Base-by-base conservation (phyloP, 30 jellyfish, hydroid and myxozoan genomes). In the Cassiopea xamachana region DNA sequence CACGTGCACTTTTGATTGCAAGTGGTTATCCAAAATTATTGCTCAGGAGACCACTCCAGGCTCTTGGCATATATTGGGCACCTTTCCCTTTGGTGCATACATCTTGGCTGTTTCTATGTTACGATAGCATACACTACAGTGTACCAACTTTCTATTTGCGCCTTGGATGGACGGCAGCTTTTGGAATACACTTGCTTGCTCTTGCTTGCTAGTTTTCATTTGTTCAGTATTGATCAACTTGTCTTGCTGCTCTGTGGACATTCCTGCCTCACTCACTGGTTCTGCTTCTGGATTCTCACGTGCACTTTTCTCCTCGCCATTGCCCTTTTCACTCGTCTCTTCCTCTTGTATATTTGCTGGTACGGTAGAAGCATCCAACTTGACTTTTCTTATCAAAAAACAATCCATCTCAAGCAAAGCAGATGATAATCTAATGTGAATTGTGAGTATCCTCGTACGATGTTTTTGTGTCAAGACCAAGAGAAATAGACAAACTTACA, bases 41-140 rank as follows among this genome's bases (percentile, higher is more conserved):
- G 83, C 58, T 18, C 83, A 61, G 83, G 83, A 74, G 58, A 74
- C 83, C 58, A 74, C 83, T 74, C 83, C 83, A 18, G 39, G 83
- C 83, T 74, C 83, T 74, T 69, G 78, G 48, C 48, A 69, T 69
- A 69, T 69, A 17, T 69, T 0, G 7, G 78, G 78, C 78, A 69
- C 78, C 78, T 69, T 69, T 69, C 78, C 78, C 48, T 69, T 69
- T 69, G 78, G 48, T 14, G 78, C 78, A 69, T 69, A 69, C 45
- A 69, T 69, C 78, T 69, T 69, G 48, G 78, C 78, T 69, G 45
- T 69, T 18, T 74, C 83, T 18, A 1, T 74, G 83, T 74, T 74
- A 18, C 83, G 83, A 69, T 17, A 69, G 78, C 78, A 69, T 17
- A 69, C 78, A 43, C 78, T 69, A 69, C 78, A 69, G 45, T 43